A percentile compares a stretch with the other conserved stretches of the same genome.
Evolutionary conservation across 2,888 invertebrate species (phyloP).

Genomic region (Synanthedon formicaeformis): DNA sequence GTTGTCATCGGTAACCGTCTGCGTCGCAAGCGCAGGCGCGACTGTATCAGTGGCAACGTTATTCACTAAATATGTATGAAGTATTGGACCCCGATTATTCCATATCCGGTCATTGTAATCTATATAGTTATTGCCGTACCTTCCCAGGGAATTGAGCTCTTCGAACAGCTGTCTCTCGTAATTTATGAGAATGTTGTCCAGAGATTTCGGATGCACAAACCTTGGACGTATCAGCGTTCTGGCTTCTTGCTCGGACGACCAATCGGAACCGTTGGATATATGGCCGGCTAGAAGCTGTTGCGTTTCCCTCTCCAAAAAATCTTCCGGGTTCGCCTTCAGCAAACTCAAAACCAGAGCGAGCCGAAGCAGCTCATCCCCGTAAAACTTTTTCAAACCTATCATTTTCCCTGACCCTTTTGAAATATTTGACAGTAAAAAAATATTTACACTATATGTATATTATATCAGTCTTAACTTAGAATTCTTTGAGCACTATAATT

Average conservation of each 20-base stretch:
- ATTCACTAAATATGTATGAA: slow-evolving; percentile 65
- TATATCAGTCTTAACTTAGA: slow-evolving; percentile 13
- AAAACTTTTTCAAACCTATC: slow-evolving; percentile 86
- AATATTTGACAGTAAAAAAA: slow-evolving; percentile 13
- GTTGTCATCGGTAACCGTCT: slow-evolving; percentile 30
- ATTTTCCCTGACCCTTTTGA: slow-evolving; percentile 42
- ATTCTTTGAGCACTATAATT: slow-evolving; percentile 51
- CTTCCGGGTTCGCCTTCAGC: slow-evolving; percentile 80
- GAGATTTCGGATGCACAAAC: slow-evolving; percentile 77
- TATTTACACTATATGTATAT: slow-evolving; percentile 9
- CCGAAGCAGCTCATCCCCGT: slow-evolving; percentile 84
- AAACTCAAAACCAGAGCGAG: slow-evolving; percentile 85
- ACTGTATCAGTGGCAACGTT: slow-evolving; percentile 61
- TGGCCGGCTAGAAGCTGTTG: slow-evolving; percentile 67
- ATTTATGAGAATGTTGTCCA: slow-evolving; percentile 77
- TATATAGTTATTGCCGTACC: slow-evolving; percentile 35
- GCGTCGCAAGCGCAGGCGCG: slow-evolving; percentile 39
- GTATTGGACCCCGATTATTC: slow-evolving; percentile 41
- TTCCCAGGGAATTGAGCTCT: slow-evolving; percentile 78
- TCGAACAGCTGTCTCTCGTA: slow-evolving; percentile 80
- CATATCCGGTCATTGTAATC: slow-evolving; percentile 59
- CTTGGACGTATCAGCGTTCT: slow-evolving; percentile 70
- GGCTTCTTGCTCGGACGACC: slow-evolving; percentile 72
- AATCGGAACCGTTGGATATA: slow-evolving; percentile 76
- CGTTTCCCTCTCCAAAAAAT: slow-evolving; percentile 72